A percentile compares a stretch with the other conserved stretches of the same genome.
Conservation (phyloP, 2,797 vertebrate species). For the Chromis chromis region DNA sequence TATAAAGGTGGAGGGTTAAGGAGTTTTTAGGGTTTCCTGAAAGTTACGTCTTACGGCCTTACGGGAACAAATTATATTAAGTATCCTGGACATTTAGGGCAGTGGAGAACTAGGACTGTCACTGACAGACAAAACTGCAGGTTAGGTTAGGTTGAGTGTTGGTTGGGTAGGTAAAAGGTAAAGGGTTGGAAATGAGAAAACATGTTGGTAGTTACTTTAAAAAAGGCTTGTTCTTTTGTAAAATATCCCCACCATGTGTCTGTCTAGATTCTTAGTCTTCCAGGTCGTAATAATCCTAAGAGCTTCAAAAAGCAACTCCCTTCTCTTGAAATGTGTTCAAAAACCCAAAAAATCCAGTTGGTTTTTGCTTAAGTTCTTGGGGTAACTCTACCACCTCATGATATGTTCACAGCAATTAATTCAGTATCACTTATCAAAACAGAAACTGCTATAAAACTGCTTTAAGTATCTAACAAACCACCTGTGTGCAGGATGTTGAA, state of each 20-base stretch:
- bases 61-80: background rate
- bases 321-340: too few relatives aligned
- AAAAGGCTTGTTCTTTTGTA: too few relatives aligned
- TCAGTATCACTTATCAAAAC: background rate
- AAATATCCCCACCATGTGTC: too few relatives aligned
- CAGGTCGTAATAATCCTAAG: too few relatives aligned
- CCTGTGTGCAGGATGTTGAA: slow-evolving; percentile 17
- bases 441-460: background rate
- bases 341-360: too few relatives aligned
- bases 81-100: background rate
- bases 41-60: background rate
- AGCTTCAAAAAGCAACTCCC: too few relatives aligned
- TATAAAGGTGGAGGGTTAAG: background rate
- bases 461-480: background rate
- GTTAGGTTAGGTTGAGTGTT: background rate
- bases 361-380: too few relatives aligned
- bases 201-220: too few relatives aligned
- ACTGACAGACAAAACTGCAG: background rate
- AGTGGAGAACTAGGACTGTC: background rate
- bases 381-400: too few relatives aligned
- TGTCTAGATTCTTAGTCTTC: too few relatives aligned
- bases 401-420: background rate
- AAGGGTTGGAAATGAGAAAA: background rate
- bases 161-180: background rate
- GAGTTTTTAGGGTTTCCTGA: background rate